Evolutionary conservation across 2,113 vertebrate species (phyloP).

Genomic region (Micronycteris hirsuta): DNA sequence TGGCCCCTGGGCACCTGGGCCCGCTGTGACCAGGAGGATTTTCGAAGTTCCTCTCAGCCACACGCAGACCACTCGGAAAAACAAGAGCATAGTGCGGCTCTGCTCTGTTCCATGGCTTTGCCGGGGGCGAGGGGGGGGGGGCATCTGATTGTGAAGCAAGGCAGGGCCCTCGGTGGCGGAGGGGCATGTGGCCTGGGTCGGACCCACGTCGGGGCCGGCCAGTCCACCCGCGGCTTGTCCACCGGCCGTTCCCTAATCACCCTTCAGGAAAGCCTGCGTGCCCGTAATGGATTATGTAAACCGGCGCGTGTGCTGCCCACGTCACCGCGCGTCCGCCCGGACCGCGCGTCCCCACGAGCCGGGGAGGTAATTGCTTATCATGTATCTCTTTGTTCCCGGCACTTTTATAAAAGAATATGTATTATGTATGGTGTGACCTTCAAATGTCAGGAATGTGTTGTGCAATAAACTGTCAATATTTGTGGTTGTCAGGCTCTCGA

Average conservation of each 20-base stretch:
- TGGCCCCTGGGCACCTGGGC: background rate
- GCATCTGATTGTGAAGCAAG: background rate
- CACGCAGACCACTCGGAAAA: background rate
- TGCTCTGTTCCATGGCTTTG: background rate
- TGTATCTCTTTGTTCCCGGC: constrained; percentile 92
- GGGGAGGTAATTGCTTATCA: constrained; percentile 92
- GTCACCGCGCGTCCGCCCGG: constrained; percentile 78
- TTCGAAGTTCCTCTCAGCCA: constrained; percentile 19
- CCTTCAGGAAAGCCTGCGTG: constrained; percentile 64
- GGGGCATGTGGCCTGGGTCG: background rate
- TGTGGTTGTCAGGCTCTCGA: constrained; percentile 98
- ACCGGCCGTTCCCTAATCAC: constrained; percentile 34
- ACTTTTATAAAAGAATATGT: constrained; percentile 94
- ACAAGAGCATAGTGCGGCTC: background rate
- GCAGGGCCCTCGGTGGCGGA: background rate
- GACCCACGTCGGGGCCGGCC: background rate
- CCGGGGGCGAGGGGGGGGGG: no score
- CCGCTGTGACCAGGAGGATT: background rate
- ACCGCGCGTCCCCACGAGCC: constrained; percentile 83
- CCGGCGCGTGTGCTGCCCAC: constrained; percentile 67
- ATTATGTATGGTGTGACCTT: constrained; percentile 99
- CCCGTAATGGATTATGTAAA: constrained; percentile 83
- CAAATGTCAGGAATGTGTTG: constrained; percentile 99
- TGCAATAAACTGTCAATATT: constrained; percentile 99
- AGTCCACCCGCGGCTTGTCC: background rate